These are phyloP conservation scores for Noctua fimbriata DNA, from an alignment of 2,888 invertebrate genomes.

Conservation along the genomic window DNA sequence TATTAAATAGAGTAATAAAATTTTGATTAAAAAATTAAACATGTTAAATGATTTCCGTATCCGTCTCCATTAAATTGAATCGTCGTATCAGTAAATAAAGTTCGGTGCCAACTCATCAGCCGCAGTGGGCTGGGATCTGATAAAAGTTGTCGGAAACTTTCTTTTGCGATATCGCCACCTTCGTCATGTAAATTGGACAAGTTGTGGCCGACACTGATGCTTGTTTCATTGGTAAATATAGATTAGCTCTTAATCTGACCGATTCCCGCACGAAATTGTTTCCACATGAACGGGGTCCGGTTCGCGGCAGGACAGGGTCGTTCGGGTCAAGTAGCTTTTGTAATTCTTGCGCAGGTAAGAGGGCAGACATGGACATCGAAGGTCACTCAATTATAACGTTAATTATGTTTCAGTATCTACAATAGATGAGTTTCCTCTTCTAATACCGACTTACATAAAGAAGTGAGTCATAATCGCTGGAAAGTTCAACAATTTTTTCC, in stretches of 20 bases:
- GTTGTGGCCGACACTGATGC: constrained; percentile 84
- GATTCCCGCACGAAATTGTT: constrained; percentile 81
- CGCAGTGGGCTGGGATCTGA: constrained; percentile 87
- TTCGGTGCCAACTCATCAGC: constrained; percentile 88
- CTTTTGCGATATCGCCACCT: constrained; percentile 89
- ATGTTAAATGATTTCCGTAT: constrained; percentile 64
- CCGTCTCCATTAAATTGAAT: constrained; percentile 79
- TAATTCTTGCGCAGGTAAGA: constrained; percentile 58
- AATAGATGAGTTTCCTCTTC: neutral
- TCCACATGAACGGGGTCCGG: constrained; percentile 70
- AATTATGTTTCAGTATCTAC: constrained; percentile 30
- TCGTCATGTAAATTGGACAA: constrained; percentile 90
- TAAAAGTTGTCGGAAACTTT: constrained; percentile 88
- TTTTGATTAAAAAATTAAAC: constrained; percentile 22
- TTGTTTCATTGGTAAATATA: constrained; percentile 86
- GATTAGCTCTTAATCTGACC: constrained; percentile 85
- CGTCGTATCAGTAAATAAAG: constrained; percentile 87
- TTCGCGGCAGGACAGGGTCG: constrained; percentile 56
- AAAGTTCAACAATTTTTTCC: constrained; percentile 35
- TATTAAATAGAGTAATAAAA: neutral
- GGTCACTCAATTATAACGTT: constrained; percentile 49
- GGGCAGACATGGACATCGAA: constrained; percentile 29
- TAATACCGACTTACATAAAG: neutral
- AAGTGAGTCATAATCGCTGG: constrained; percentile 13
- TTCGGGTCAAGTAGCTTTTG: constrained; percentile 68